These are phyloP conservation scores for Hystrix brachyura DNA, from an alignment of 2,113 vertebrate species.

Conservation along the genomic window DNA sequence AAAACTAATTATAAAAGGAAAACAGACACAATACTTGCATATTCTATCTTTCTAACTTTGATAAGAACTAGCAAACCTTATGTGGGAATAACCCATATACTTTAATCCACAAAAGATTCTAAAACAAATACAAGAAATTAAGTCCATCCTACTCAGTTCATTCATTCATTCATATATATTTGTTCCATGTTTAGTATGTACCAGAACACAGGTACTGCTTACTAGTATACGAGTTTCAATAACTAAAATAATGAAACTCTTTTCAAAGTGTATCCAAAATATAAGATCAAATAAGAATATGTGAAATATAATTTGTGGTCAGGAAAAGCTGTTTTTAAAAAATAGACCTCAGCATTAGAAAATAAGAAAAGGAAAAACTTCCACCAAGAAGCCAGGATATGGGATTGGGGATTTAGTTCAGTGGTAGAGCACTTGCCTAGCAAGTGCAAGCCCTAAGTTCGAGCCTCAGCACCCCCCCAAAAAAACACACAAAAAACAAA, in stretches of 20 bases:
- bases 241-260: constrained; percentile 35
- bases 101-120: constrained; percentile 17
- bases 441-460: too few relatives aligned
- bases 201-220: constrained; percentile 3
- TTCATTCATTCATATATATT: neutral
- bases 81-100: neutral
- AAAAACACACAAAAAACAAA: too few relatives aligned
- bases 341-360: neutral
- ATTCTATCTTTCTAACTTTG: constrained; percentile 34
- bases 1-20: constrained; percentile 14
- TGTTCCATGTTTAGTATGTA: neutral
- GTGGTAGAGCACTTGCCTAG: too few relatives aligned
- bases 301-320: constrained; percentile 5
- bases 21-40: constrained; percentile 4
- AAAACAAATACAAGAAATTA: constrained; percentile 43
- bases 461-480: too few relatives aligned
- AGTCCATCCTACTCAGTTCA: neutral
- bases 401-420: too few relatives aligned
- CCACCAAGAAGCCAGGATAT: constrained; percentile 4
- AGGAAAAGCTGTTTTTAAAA: neutral
- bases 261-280: constrained; percentile 53
- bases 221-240: neutral
- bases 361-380: neutral
- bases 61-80: constrained; percentile 39
- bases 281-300: constrained; percentile 34